Evolutionary conservation across 2,888 invertebrate genomes (phyloP).

Genomic region (Cheilosia grossa): DNA sequence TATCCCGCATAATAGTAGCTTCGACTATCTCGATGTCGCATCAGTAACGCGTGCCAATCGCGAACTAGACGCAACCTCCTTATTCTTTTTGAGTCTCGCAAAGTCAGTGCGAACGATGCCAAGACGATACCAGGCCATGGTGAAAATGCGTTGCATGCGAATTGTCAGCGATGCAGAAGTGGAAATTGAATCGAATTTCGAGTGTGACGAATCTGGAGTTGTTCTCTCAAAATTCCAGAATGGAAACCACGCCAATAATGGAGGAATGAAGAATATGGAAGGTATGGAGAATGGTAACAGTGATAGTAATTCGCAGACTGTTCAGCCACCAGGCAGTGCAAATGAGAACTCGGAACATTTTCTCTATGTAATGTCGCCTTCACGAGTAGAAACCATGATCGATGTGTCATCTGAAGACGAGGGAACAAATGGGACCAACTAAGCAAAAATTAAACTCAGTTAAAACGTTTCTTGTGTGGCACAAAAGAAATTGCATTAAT

Average conservation of each 20-base stretch:
- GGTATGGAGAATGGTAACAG: conserved; percentile 44
- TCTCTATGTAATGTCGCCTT: conserved; percentile 83
- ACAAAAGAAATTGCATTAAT: conserved; percentile 30
- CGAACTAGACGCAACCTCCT: conserved; percentile 82
- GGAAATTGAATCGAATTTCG: conserved; percentile 80
- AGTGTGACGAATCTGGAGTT: conserved; percentile 77
- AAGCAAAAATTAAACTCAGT: conserved; percentile 16
- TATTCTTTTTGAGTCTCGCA: conserved; percentile 82
- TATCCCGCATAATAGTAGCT: conserved; percentile 36
- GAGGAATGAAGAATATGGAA: conserved; percentile 19
- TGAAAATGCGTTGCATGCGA: conserved; percentile 83
- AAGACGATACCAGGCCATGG: conserved; percentile 81
- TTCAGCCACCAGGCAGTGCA: conserved; percentile 63
- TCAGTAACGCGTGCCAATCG: conserved; percentile 81
- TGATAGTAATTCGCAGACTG: conserved; percentile 48
- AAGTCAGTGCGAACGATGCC: conserved; percentile 82
- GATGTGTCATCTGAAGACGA: conserved; percentile 83
- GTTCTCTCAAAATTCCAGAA: conserved; percentile 58
- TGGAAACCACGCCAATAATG: conserved; percentile 23
- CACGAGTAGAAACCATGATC: conserved; percentile 82
- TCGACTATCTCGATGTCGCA: conserved; percentile 79
- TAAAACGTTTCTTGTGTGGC: conserved; percentile 36
- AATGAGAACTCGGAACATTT: conserved; percentile 81
- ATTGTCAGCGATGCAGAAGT: conserved; percentile 82
- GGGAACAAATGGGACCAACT: conserved; percentile 76